Evolutionary conservation across 2,113 vertebrate species (phyloP).

Genomic region (Rhinoderma darwinii): DNA sequence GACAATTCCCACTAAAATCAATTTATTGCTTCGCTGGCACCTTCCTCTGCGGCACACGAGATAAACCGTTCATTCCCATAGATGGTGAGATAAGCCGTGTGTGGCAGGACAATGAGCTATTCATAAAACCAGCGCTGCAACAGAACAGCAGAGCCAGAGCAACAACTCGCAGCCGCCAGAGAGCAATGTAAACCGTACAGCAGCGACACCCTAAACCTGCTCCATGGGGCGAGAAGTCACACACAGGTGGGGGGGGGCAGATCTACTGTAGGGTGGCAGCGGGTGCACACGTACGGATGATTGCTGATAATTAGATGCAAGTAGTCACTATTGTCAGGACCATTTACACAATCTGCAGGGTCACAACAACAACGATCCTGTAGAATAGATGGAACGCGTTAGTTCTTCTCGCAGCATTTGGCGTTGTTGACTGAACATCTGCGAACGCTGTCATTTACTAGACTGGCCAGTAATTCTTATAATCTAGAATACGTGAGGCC

Average conservation of each 20-base stretch:
- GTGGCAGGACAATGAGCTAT: conserved; percentile 26
- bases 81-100: neutral
- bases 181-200: neutral
- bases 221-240: neutral
- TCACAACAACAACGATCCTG: too few relatives aligned
- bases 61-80: neutral
- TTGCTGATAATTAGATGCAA: too few relatives aligned
- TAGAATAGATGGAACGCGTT: too few relatives aligned
- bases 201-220: neutral
- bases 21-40: neutral
- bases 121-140: conserved; percentile 21
- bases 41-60: neutral
- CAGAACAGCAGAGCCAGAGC: neutral
- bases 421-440: too few relatives aligned
- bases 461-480: too few relatives aligned
- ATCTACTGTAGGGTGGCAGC: neutral
- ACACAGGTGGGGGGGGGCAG: neutral
- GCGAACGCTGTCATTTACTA: too few relatives aligned
- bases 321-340: too few relatives aligned
- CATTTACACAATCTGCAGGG: too few relatives aligned
- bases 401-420: too few relatives aligned
- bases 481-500: too few relatives aligned
- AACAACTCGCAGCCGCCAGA: neutral
- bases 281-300: too few relatives aligned
- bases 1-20: neutral